These are phyloP conservation scores for Thomomys bottae DNA, from an alignment of 2,113 vertebrate species.

Conservation along the genomic window DNA sequence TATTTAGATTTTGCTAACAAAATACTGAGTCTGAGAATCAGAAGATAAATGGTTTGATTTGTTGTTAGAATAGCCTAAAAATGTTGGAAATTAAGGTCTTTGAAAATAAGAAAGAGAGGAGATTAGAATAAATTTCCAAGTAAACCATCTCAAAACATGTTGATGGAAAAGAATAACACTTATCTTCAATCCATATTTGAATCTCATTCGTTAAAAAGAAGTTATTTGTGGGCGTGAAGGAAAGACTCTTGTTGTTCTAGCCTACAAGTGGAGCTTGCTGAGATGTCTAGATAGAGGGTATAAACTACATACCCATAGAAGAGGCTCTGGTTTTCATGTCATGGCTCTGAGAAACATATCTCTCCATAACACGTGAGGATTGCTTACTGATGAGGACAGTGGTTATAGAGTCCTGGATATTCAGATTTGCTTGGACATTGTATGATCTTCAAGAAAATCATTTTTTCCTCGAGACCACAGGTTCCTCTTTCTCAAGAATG, in stretches of 20 bases:
- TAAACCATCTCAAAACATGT: not conserved
- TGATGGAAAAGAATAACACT: not conserved
- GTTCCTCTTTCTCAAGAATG: not conserved
- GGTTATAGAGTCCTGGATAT: not conserved
- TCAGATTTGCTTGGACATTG: not conserved
- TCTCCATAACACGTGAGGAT: not conserved
- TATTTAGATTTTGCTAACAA: slow-evolving; percentile 8
- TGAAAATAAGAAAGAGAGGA: not conserved
- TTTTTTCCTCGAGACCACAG: not conserved
- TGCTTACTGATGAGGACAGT: not conserved
- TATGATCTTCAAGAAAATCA: not conserved
- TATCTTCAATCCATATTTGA: not conserved
- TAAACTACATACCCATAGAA: no score
- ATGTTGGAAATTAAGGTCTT: slow-evolving; percentile 12
- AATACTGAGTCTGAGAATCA: not conserved
- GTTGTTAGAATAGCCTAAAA: not conserved
- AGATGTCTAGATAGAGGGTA: not conserved
- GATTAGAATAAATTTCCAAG: not conserved
- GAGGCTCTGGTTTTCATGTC: no score
- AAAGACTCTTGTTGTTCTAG: not conserved
- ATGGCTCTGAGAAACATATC: not conserved
- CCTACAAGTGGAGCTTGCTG: not conserved
- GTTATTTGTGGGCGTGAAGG: not conserved
- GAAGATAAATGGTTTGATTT: slow-evolving; percentile 11
- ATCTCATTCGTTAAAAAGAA: not conserved